phyloP scores from a whole-genome alignment of 2,113 vertebrate genomes.

The Origma solitaria region DNA sequence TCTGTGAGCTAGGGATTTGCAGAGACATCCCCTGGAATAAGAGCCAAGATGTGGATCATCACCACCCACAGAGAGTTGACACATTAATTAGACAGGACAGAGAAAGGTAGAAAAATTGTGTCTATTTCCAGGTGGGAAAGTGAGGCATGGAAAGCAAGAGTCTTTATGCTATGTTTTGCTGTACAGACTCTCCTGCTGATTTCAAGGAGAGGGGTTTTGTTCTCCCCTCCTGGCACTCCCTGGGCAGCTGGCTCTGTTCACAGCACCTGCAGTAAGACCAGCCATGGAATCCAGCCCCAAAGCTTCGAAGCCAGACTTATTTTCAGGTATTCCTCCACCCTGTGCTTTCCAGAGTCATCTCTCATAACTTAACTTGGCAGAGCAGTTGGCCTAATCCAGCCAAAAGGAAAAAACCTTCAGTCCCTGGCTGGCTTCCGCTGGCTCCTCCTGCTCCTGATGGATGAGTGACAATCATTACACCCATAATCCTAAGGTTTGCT shows the following conservation, averaged over 20 bases:
- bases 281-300: neutral
- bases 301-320: neutral
- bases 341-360: neutral
- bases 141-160: neutral
- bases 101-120: neutral
- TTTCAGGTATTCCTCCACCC: neutral
- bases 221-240: neutral
- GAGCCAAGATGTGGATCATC: neutral
- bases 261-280: neutral
- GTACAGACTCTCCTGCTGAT: neutral
- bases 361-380: neutral
- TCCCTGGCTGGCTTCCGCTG: rapidly evolving
- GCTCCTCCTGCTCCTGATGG: neutral
- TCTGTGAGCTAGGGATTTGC: neutral
- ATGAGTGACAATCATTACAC: neutral
- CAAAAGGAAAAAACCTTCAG: neutral
- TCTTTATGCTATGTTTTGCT: neutral
- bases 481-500: neutral
- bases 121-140: neutral
- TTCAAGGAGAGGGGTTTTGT: neutral
- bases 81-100: neutral
- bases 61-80: neutral
- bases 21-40: neutral
- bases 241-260: neutral
- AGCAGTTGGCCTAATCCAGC: neutral